phyloP scores from a whole-genome alignment of 2,888 invertebrate species.

The Sinodicranocentrus sp. region DNA sequence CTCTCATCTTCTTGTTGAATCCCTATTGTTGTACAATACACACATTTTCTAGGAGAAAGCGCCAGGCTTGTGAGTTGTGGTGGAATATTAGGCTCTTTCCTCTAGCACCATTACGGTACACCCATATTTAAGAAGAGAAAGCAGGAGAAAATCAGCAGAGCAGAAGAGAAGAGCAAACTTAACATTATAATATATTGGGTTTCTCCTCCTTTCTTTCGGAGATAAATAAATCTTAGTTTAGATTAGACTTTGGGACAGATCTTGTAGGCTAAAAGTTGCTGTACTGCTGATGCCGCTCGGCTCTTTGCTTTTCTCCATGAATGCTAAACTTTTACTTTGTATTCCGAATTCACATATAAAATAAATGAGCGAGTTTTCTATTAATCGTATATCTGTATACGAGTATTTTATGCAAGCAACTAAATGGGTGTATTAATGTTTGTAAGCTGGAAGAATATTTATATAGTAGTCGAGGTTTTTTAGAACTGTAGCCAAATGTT shows the following conservation, averaged over 20 bases:
- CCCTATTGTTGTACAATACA: too few relatives aligned
- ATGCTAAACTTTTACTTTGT: conserved; percentile 5
- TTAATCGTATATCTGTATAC: conserved; percentile 42
- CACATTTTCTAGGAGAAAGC: too few relatives aligned
- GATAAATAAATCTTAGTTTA: conserved; percentile 72
- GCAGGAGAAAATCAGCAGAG: conserved; percentile 37
- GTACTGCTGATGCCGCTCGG: too few relatives aligned
- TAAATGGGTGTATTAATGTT: not conserved
- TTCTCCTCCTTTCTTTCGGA: conserved; percentile 67
- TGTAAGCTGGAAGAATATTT: too few relatives aligned
- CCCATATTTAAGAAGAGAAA: conserved; percentile 11
- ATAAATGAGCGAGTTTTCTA: conserved; percentile 48
- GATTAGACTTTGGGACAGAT: conserved; percentile 67
- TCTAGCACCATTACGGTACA: too few relatives aligned
- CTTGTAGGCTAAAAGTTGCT: conserved; percentile 56
- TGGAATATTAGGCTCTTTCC: too few relatives aligned
- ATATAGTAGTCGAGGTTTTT: conserved; percentile 12
- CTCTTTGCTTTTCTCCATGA: conserved; percentile 3
- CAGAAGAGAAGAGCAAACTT: conserved; percentile 43
- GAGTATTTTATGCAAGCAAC: not conserved
- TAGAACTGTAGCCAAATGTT: conserved; percentile 46
- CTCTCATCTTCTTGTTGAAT: too few relatives aligned
- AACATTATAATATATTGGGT: conserved; percentile 67
- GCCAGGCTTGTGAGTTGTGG: too few relatives aligned
- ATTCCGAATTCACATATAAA: not conserved